Conservation (phyloP, 2,797 vertebrate species). For the Sebastes taczanowskii region DNA sequence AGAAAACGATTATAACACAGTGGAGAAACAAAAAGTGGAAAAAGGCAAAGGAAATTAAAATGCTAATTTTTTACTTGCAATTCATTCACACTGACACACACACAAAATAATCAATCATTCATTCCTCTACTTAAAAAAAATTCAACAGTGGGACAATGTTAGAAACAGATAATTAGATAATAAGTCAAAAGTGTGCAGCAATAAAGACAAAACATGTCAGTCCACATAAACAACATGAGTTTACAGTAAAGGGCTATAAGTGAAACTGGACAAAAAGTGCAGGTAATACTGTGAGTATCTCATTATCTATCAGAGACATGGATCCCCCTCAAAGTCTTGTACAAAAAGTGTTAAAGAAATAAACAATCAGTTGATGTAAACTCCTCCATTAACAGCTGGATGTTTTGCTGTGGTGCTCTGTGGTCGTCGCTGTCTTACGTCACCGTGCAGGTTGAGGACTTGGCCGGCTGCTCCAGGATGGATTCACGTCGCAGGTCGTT, state of each 20-base stretch:
- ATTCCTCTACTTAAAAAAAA: not conserved
- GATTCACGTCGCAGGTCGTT: constrained; percentile 84
- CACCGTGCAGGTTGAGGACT: constrained; percentile 86
- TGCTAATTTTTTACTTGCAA: not conserved
- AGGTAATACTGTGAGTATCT: not conserved
- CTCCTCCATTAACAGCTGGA: not conserved
- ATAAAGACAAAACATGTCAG: not conserved
- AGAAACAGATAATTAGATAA: not conserved
- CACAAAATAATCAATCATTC: not conserved
- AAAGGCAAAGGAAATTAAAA: not conserved
- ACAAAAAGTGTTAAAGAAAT: not conserved
- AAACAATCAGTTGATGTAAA: not conserved
- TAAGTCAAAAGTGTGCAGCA: not conserved
- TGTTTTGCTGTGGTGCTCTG: not conserved
- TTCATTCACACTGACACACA: not conserved
- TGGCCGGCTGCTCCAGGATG: constrained; percentile 74
- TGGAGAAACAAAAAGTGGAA: not conserved
- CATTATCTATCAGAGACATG: not conserved
- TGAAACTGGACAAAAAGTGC: not conserved
- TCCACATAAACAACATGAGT: not conserved
- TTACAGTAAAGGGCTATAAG: not conserved
- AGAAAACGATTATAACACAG: not conserved
- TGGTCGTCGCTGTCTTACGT: constrained; percentile 44
- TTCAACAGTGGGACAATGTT: not conserved
- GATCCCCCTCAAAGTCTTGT: not conserved